Conservation (phyloP, 2,113 vertebrate species). For the Nesospiza acunhae region DNA sequence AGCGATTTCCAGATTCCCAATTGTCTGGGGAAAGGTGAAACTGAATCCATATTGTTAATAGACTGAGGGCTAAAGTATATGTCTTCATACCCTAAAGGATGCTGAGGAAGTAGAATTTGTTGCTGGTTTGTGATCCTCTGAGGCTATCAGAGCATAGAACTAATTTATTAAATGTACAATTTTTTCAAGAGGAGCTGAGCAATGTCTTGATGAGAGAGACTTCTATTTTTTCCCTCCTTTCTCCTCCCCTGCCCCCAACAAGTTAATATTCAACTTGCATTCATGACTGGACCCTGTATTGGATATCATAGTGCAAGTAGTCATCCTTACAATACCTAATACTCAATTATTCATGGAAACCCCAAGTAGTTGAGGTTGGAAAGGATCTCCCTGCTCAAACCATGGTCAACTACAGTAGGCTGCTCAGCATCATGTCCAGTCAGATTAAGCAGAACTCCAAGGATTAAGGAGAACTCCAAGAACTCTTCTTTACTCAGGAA, state of each 20-base stretch:
- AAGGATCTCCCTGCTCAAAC: neutral
- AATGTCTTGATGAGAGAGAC: neutral
- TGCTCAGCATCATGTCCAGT: neutral
- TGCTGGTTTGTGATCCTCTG: neutral
- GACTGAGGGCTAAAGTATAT: neutral
- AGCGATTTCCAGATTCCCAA: neutral
- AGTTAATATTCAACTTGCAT: neutral
- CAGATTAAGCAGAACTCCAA: neutral
- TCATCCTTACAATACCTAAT: neutral
- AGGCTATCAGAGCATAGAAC: neutral
- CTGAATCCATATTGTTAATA: neutral
- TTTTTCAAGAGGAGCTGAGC: neutral
- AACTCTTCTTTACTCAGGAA: neutral
- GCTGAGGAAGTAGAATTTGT: neutral
- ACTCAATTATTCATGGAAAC: neutral
- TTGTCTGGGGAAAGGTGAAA: neutral
- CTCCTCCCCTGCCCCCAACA: rapidly evolving
- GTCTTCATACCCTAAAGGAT: neutral
- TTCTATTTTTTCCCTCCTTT: neutral
- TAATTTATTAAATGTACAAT: neutral
- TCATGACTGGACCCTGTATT: neutral
- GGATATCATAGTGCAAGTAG: neutral
- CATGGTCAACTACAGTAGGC: neutral
- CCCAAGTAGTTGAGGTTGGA: neutral
- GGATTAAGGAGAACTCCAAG: neutral